phyloP scores from a whole-genome alignment of 2,888 invertebrate genomes.

The Cheilosia vernalis region DNA sequence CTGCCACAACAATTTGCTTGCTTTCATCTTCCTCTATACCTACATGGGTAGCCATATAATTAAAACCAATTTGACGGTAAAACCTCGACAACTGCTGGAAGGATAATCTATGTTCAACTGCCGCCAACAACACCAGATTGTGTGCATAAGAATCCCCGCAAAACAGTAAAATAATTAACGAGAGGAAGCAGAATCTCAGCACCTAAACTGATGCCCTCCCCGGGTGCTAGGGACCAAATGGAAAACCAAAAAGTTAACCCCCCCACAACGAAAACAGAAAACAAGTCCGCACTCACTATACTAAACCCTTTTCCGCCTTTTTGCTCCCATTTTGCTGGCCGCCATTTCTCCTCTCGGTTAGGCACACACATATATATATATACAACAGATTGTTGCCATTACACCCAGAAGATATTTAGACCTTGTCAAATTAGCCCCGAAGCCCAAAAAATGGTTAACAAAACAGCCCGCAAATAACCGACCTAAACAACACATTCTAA shows the following conservation, averaged over 20 bases:
- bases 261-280: not conserved
- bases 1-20: not conserved
- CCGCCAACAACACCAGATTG: constrained; percentile 49
- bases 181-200: constrained; percentile 20
- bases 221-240: constrained; percentile 45
- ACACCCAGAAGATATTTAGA: constrained; percentile 67
- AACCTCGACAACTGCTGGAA: not conserved
- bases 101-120: constrained; percentile 26
- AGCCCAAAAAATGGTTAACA: constrained; percentile 72
- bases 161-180: constrained; percentile 65
- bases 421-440: constrained; percentile 75
- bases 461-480: constrained; percentile 72
- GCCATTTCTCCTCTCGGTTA: not conserved
- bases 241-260: constrained; percentile 50
- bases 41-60: constrained; percentile 1
- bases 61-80: constrained; percentile 5
- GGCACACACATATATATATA: not conserved
- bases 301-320: constrained; percentile 45
- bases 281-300: constrained; percentile 9
- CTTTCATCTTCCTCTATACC: not conserved
- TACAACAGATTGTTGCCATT: constrained; percentile 72
- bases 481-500: constrained; percentile 75
- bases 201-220: constrained; percentile 39
- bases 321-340: not conserved
- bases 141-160: constrained; percentile 28